A percentile compares a stretch with the other conserved stretches of the same genome.
These are phyloP conservation scores for Taenaris catops DNA, from an alignment of 2,888 invertebrate genomes.

Conservation along the genomic window DNA sequence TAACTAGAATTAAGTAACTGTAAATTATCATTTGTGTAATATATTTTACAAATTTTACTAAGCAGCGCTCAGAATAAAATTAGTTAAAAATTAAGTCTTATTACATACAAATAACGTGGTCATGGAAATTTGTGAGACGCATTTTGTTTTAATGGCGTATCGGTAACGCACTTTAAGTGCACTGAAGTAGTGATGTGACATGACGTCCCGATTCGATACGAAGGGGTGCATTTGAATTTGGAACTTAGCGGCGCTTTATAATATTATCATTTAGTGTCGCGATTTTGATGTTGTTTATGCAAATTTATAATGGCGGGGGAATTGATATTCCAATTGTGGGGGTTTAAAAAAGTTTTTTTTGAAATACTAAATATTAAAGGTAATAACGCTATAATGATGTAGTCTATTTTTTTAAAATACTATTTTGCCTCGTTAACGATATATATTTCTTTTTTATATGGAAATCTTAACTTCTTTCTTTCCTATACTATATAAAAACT, in stretches of 20 bases:
- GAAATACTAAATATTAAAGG: too few species aligned
- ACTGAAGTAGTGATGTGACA: constrained; percentile 41
- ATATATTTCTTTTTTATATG: too few species aligned
- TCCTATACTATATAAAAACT: too few species aligned
- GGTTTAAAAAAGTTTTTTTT: too few species aligned
- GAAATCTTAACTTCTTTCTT: too few species aligned
- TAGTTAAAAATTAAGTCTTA: constrained; percentile 19
- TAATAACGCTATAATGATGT: too few species aligned
- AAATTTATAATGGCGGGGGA: constrained; percentile 22
- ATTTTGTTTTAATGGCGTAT: constrained; percentile 22
- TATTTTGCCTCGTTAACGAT: too few species aligned
- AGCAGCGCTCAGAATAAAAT: too few species aligned
- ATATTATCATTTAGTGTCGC: constrained; percentile 24
- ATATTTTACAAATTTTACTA: not conserved
- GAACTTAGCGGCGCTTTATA: constrained; percentile 28
- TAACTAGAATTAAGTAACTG: not conserved
- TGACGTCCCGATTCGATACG: constrained; percentile 37
- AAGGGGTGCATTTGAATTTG: constrained; percentile 36
- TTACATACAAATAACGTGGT: not conserved
- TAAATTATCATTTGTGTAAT: not conserved
- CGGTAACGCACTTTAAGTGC: constrained; percentile 50
- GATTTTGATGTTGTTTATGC: constrained; percentile 28
- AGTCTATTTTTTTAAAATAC: too few species aligned
- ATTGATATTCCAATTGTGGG: not conserved
- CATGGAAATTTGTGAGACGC: not conserved